phyloP scores from a whole-genome alignment of 2,113 vertebrate species.

The Columba livia region DNA sequence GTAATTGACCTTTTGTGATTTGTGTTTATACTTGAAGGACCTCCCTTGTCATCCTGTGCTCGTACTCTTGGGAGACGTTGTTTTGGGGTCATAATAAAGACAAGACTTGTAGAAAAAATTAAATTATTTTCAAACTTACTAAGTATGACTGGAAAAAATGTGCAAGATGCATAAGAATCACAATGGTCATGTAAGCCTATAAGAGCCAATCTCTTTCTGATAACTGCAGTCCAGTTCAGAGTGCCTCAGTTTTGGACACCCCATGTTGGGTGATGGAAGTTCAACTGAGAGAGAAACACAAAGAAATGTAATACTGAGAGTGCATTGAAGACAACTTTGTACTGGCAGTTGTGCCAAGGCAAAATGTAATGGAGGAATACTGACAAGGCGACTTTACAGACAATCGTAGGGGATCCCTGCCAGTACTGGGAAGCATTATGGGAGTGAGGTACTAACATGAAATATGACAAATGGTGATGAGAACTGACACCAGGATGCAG shows the following conservation, averaged over 20 bases:
- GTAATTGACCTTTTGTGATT: not conserved
- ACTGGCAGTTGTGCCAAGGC: not conserved
- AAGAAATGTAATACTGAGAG: not conserved
- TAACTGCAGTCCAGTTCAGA: not conserved
- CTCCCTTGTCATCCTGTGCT: not conserved
- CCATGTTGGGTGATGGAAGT: not conserved
- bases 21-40: not conserved
- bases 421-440: not conserved
- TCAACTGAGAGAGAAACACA: not conserved
- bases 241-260: not conserved
- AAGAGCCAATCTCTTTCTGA: not conserved
- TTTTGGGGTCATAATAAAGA: not conserved
- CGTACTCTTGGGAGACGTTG: not conserved
- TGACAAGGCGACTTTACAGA: not conserved
- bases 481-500: not conserved
- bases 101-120: not conserved
- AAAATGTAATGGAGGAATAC: not conserved
- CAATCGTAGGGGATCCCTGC: not conserved
- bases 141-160: not conserved
- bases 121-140: not conserved
- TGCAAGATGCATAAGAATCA: not conserved
- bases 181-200: not conserved
- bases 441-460: not conserved
- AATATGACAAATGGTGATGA: not conserved
- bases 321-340: not conserved